Base-by-base conservation (phyloP, 1,140 invertebrate genomes). In the Bombus balteatus region DNA sequence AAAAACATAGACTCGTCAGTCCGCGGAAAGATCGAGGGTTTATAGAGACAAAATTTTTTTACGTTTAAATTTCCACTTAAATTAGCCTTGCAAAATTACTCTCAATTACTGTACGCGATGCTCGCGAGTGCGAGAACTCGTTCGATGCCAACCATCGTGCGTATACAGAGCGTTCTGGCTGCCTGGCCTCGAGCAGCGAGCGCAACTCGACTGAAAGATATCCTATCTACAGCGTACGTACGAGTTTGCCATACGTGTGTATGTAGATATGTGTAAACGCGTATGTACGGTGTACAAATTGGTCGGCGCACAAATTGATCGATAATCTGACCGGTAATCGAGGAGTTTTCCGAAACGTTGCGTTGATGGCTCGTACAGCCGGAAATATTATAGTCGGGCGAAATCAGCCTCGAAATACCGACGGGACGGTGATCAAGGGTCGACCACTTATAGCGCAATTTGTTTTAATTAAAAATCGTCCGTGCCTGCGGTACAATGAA, bases 21-120 rank as follows among this genome's bases (percentile, higher is more conserved):
- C n/a, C 32, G 25, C 13, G 62, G 53, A 4, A 9, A 39, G 53
- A 53, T 18, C 3, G 43, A 65, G 81, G 53, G 71, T 81, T 83
- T 72, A 85, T 32, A 76, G 68, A 87, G 81, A 80, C 75, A 86
- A 68, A 88, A 88, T 92, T 93, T 94, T 94, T 92, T 72, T 88
- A 87, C 93, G 0, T 94, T 93, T 84, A 89, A 92, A 94, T 93
- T 93, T 90, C 85, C 53, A 77, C 71, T 82, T 68, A 91, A 93
- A 94, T 94, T 94, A 90, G 87, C 89, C 81, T 86, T 87, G 89
- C 83, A 65, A 92, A 92, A 94, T 94, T 94, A 94, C 89, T 90
- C 87, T 86, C 92, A 92, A 94, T 94, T 93, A 92, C 87, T 72
- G 65, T 34, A n/a, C 59, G 73, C 59, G 78, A 85, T 85, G 10